Evolutionary conservation across 2,888 invertebrate species (phyloP).

Genomic region (Trichogramma evanescens): DNA sequence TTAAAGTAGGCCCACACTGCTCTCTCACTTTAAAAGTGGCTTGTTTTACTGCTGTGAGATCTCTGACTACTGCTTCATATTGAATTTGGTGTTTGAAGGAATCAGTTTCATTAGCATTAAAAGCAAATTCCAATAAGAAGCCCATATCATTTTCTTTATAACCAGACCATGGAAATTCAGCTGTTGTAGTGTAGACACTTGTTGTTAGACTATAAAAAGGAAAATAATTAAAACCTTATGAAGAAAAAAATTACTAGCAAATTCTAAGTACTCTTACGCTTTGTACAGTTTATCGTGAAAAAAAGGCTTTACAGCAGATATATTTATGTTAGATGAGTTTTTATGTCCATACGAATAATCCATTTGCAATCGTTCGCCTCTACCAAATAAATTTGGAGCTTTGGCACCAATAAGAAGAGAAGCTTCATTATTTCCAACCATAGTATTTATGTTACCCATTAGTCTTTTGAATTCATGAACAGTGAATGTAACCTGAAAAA

Average conservation of each 20-base stretch:
- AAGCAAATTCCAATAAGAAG: constrained; percentile 67
- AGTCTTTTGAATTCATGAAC: constrained; percentile 78
- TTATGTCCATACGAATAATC: constrained; percentile 83
- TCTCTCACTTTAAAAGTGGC: constrained; percentile 82
- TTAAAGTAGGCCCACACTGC: constrained; percentile 81
- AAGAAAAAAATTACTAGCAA: constrained; percentile 6
- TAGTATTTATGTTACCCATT: constrained; percentile 77
- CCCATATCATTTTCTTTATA: constrained; percentile 76
- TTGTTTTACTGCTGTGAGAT: constrained; percentile 65
- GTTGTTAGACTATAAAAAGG: constrained; percentile 56
- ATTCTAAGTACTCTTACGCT: constrained; percentile 51
- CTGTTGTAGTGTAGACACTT: constrained; percentile 68
- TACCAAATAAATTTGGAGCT: constrained; percentile 77
- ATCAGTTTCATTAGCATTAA: constrained; percentile 52
- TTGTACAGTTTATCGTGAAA: constrained; percentile 61
- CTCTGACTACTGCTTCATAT: constrained; percentile 81
- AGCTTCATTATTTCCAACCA: constrained; percentile 88
- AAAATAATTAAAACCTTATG: background rate
- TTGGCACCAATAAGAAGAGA: constrained; percentile 68
- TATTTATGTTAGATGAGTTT: constrained; percentile 71
- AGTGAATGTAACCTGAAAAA: constrained; percentile 69
- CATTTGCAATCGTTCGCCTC: constrained; percentile 75
- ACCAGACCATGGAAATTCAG: constrained; percentile 74
- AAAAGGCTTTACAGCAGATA: constrained; percentile 78
- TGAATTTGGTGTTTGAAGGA: constrained; percentile 71